Conservation (phyloP, 2,888 invertebrate genomes). For the Myopa tessellatipennis region DNA sequence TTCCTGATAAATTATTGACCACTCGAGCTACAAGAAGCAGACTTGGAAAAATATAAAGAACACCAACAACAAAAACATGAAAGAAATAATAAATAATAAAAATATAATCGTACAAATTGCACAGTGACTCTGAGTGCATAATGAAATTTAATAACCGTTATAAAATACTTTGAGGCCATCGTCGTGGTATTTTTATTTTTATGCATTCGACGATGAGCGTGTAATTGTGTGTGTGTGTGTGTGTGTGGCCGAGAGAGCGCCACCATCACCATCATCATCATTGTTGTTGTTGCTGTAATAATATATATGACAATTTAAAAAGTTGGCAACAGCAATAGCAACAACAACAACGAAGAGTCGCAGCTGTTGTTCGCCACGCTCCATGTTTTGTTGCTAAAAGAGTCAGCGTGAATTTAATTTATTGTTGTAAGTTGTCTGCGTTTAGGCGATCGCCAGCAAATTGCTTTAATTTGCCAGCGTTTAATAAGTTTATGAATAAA, state of each 20-base stretch:
- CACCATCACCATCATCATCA: neutral
- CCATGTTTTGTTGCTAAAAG: neutral
- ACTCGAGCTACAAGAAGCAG: neutral
- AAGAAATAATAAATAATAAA: neutral
- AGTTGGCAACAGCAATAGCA: constrained; percentile 3
- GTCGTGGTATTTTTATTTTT: neutral
- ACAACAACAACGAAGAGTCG: neutral
- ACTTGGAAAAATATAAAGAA: neutral
- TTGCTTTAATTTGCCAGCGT: neutral
- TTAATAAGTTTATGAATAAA: constrained; percentile 12
- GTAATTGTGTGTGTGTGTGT: neutral
- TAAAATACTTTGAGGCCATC: constrained; percentile 7
- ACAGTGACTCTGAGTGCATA: constrained; percentile 33
- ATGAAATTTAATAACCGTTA: constrained; percentile 36
- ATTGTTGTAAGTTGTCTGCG: constrained; percentile 29
- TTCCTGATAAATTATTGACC: constrained; percentile 30
- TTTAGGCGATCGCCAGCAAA: constrained; percentile 12
- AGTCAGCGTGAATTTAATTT: constrained; percentile 31
- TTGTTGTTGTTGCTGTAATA: constrained; percentile 10
- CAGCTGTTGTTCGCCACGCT: constrained; percentile 12
- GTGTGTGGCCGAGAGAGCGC: neutral
- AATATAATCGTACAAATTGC: constrained; percentile 31
- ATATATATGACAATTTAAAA: constrained; percentile 11
- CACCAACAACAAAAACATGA: neutral
- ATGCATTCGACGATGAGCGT: neutral